phyloP scores from a whole-genome alignment of 2,888 invertebrate species.

The Melanophora roralis region DNA sequence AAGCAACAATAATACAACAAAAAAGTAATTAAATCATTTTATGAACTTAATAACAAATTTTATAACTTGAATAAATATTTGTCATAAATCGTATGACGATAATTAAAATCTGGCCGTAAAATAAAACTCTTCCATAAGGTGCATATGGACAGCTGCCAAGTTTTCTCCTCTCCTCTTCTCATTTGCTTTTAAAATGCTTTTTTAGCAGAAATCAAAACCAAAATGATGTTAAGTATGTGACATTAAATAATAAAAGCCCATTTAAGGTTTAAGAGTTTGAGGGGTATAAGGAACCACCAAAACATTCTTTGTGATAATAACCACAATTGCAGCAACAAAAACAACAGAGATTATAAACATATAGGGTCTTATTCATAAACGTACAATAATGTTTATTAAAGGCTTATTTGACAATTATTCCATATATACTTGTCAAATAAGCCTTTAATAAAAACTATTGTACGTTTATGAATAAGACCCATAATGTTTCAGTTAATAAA shows the following conservation, averaged over 20 bases:
- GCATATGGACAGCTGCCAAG: not conserved
- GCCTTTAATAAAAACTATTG: too few species aligned
- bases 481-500: conserved; percentile 23
- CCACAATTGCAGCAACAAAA: not conserved
- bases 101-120: not conserved
- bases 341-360: not conserved
- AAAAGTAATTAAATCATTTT: conserved; percentile 36
- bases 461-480: too few species aligned
- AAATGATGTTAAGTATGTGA: not conserved
- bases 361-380: too few species aligned
- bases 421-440: too few species aligned
- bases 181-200: not conserved
- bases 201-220: not conserved
- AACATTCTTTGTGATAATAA: conserved; percentile 4
- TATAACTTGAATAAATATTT: conserved; percentile 6
- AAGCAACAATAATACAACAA: not conserved
- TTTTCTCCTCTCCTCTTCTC: not conserved
- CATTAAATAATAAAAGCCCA: not conserved
- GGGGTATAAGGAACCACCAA: not conserved
- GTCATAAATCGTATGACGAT: not conserved
- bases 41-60: not conserved
- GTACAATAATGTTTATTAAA: too few species aligned
- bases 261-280: not conserved
- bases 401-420: too few species aligned
- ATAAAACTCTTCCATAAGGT: not conserved